Evolutionary conservation across 1,140 invertebrate species (phyloP), one percentile per base, ranked within the genome.

Genomic region (Acyrthosiphon pisum): DNA sequence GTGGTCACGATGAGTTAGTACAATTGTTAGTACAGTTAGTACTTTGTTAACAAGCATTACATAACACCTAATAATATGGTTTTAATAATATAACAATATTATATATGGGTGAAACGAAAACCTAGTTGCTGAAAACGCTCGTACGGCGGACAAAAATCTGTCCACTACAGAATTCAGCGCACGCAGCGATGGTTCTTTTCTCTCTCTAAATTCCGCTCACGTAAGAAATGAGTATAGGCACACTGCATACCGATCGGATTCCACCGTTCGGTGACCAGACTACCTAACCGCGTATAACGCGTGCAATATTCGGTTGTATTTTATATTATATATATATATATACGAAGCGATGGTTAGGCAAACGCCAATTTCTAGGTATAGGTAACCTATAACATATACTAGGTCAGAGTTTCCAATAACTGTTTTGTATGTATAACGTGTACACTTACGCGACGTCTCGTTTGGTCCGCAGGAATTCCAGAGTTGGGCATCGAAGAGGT

Each of bases 401-500:
- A 26, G 26, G 44, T 46, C 84, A 44, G 41, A n/a, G 84, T 46
- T 87, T 44, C 83, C 20, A 44, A 84, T 44, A 9, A 41, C 37
- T 84, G 83, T 41, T 26, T 23, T 41, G 26, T 30, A 76, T 46
- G 23, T 87, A 20, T 87, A 20, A 14, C 6, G 6, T 30, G 23
- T 44, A 86, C 7, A 46, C 44, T 87, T 46, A 87, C 41, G 6
- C 11, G 26, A n/a, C 44, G 44, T n/a, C 3, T 44, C 50, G 18
- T 84, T 56, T 37, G 26, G 37, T 41, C 22, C n/a, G 94, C 50
- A 94, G 97, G 97, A 86, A 96, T 97, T 86, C 97, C 97, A 20
- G 97, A 97, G 94, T 94, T 97, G 84, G 96, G 96, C 87, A 96
- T 97, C 60, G 95, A 96, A 94, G 96, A 97, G 95, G 96, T 96